Evolutionary conservation across 1,140 invertebrate species (phyloP).

Genomic region (Uloborus diversus): DNA sequence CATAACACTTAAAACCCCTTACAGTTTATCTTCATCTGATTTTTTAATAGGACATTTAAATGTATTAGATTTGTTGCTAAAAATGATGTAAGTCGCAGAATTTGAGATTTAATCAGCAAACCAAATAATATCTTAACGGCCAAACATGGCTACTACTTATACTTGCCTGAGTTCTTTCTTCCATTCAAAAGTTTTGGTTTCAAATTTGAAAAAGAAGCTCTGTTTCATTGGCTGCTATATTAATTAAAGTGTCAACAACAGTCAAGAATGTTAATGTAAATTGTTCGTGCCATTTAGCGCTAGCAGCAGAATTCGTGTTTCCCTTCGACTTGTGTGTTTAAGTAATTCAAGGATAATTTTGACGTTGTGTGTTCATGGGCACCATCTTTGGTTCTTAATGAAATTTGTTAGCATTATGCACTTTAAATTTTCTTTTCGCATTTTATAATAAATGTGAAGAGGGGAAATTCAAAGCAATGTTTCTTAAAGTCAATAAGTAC

Average conservation of each 20-base stretch:
- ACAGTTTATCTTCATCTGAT: too few species aligned
- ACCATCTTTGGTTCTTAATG: constrained; percentile 2
- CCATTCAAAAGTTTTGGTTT: not conserved
- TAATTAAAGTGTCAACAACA: constrained; percentile 36
- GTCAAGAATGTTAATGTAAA: constrained; percentile 41
- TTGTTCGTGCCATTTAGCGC: constrained; percentile 7
- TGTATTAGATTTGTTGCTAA: too few species aligned
- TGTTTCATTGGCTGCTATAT: not conserved
- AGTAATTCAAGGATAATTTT: constrained; percentile 5
- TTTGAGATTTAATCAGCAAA: too few species aligned
- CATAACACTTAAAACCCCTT: too few species aligned
- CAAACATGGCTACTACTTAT: not conserved
- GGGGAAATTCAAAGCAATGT: too few species aligned
- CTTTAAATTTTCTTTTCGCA: not conserved
- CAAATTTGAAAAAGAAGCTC: not conserved
- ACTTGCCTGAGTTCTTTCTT: too few species aligned
- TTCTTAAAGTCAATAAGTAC: too few species aligned
- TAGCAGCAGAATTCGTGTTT: not conserved
- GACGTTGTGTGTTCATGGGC: not conserved
- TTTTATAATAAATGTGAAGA: not conserved
- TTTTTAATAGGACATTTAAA: too few species aligned
- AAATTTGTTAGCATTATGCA: not conserved
- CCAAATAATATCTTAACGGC: not conserved
- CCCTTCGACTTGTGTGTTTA: not conserved
- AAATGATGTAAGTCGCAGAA: too few species aligned